Base-by-base conservation (phyloP, 2,797 vertebrate species). In the Lophius americanus region DNA sequence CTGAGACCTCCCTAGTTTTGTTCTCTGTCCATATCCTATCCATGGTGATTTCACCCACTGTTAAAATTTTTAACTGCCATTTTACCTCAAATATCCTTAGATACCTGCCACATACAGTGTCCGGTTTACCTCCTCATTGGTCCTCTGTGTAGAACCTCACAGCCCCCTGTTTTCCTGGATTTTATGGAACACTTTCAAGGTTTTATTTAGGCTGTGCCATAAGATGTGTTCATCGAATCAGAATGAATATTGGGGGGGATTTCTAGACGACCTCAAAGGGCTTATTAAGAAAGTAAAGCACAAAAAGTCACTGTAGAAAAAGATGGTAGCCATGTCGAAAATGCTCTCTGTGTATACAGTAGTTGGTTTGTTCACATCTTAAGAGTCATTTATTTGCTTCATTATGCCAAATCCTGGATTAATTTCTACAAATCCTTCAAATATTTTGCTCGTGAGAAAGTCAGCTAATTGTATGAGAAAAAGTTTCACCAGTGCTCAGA, bases 91-190 rank as follows among this genome's bases (percentile, higher is more conserved):
- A 73, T 66, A 60, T 68, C 38, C 60, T 44, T 58, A 74, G 78
- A 60, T 69, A 53, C 53, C 62, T 74, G 60, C 49, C 76, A 83
- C 78, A 78, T 76, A 72, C 9, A 51, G 63, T 79, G 80, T 79
- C 76, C 77, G 48, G 68, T 85, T 73, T 39, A 75, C 76, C 74
- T 83, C 60, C 68, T 71, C 65, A 61, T 37, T 11, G 58, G 55
- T 46, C 43, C 53, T 42, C 42, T 58, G 57, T 10, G 48, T 3
- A 51, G 23, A 69, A 65, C 38, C 60, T 77, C 76, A 80, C 57
- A 67, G 64, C 9, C n/a, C 54, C 6, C 12, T 1, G 10, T 61
- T 78, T 76, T 82, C 59, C 51, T 79, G 53, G 50, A 43, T 47
- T 9, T 7, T 47, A 55, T 41, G 49, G 70, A 75, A 64, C 46